Evolutionary conservation across 2,797 vertebrate genomes (phyloP), one percentile per base, ranked within the genome.

Genomic region (Buphagus erythrorhynchus): DNA sequence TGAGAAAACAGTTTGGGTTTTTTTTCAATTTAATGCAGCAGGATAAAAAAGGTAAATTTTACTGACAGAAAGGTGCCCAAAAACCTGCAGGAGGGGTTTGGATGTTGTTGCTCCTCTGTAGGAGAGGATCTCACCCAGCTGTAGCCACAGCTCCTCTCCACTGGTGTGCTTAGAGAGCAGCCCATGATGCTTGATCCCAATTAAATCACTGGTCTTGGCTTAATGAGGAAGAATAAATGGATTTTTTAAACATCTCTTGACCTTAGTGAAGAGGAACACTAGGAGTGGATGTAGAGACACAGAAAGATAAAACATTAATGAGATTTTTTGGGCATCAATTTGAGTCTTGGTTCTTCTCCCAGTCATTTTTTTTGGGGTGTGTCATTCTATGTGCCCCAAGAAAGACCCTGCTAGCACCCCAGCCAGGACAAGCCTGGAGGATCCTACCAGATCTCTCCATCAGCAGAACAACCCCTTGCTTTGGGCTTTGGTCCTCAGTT

Each of bases 71-170:
- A 25, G 5, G 38, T 61, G 26, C 33, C 49, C 51, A 45, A 75
- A 93, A 81, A 17, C 14, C 17, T 75, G 13, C 0, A 1, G 43
- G 38, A 49, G 5, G 15, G 4, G 18, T 15, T 6, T 33, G 36
- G 33, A 17, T 17, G 18, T 2, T 31, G 10, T 11, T 3, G 4
- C 3, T 59, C 9, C 33, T 35, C 13, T 4, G 1, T 5, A 10
- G 16, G 52, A 88, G 20, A 74, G 26, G 36, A 40, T 43, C 33
- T 84, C 45, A 24, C 5, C 22, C 21, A 45, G 43, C 31, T 3
- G 1, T 8, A 61, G 42, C 42, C 7, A 0, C 2, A 1, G 35
- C 11, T 78, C 2, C 11, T 76, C 25, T 68, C 42, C 5, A 1
- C 21, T 33, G 45, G 2, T 11, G 2, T 24, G n/a, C 10, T 49